Conservation (phyloP, 2,797 vertebrate species). For the Eospalax fontanierii region DNA sequence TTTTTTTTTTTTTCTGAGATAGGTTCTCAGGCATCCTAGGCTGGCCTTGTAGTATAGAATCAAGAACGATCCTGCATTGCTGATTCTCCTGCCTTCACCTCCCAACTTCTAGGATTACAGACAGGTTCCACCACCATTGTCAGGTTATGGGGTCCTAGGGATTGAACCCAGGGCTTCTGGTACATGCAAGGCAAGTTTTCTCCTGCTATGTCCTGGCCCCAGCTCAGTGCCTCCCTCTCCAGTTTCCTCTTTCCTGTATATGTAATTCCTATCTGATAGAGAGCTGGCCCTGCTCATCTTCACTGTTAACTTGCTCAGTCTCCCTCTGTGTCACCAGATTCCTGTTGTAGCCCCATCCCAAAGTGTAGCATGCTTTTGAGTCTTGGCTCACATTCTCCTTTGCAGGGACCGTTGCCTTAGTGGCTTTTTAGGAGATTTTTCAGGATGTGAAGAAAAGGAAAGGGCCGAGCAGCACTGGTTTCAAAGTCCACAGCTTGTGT, state of each 20-base stretch:
- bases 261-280: not conserved
- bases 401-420: not conserved
- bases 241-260: not conserved
- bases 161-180: not conserved
- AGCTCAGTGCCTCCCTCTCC: not conserved
- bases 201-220: no score
- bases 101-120: not conserved
- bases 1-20: not conserved
- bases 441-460: conserved; percentile 1
- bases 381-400: not conserved
- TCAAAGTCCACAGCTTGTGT: no score
- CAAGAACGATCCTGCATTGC: not conserved
- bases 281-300: not conserved
- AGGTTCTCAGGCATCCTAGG: not conserved
- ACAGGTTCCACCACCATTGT: not conserved
- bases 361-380: not conserved
- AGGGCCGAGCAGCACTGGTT: no score
- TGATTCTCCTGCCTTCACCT: not conserved
- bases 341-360: not conserved
- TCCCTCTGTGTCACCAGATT: not conserved
- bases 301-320: not conserved
- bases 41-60: not conserved
- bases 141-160: not conserved
- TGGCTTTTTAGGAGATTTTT: conserved; percentile 37
- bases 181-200: no score